A percentile compares a stretch with the other conserved stretches of the same genome.
Evolutionary conservation across 2,113 vertebrate species (phyloP).

Genomic region (Bubo scandiacus): DNA sequence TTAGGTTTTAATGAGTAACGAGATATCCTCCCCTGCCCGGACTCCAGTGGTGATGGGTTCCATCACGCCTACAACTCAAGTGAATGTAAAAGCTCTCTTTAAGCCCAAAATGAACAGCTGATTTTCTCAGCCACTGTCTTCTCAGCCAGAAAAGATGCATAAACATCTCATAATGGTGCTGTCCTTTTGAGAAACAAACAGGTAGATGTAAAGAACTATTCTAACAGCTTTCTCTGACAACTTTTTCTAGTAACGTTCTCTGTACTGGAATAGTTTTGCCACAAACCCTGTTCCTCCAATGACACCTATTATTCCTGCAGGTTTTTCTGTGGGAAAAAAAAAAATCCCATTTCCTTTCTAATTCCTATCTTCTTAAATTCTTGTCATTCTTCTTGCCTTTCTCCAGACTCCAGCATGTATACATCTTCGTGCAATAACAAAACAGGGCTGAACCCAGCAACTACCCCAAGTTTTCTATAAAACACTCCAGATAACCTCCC

Average conservation of each 20-base stretch:
- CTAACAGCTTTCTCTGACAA: not conserved
- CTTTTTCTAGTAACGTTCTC: not conserved
- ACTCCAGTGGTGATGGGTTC: not conserved
- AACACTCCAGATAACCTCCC: not conserved
- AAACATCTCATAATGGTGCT: not conserved
- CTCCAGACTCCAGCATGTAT: not conserved
- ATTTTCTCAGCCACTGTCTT: not conserved
- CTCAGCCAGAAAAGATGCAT: not conserved
- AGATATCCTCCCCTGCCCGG: not conserved
- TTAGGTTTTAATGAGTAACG: not conserved
- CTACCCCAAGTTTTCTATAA: not conserved
- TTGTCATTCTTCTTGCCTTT: not conserved
- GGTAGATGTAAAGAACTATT: not conserved
- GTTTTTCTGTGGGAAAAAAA: not conserved
- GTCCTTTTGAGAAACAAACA: not conserved
- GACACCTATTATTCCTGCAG: not conserved
- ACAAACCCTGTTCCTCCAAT: not conserved
- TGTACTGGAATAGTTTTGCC: not conserved
- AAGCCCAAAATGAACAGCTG: not conserved
- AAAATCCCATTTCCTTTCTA: not conserved
- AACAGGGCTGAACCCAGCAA: not conserved
- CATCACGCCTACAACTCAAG: not conserved
- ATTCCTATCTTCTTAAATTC: not conserved
- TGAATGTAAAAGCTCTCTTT: not conserved
- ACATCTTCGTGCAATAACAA: accelerated